Evolutionary conservation across 2,113 vertebrate genomes (phyloP).

Genomic region (Pteronura brasiliensis): DNA sequence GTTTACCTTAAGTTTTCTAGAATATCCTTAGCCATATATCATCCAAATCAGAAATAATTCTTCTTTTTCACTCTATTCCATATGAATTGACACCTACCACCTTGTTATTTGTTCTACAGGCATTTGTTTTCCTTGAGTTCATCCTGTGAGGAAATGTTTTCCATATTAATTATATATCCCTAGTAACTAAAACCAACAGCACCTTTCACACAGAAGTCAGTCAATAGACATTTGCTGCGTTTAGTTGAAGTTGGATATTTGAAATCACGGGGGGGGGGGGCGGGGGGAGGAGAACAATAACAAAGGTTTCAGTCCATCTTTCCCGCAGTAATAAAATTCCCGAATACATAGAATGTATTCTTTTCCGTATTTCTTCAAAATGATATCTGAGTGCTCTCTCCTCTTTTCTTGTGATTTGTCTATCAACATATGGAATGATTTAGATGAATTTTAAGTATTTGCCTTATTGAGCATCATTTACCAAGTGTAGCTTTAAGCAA

Average conservation of each 20-base stretch:
- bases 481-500: constrained; percentile 35
- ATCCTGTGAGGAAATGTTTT: background rate
- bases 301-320: background rate
- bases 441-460: background rate
- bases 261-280: background rate
- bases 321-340: background rate
- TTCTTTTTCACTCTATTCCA: background rate
- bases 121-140: background rate
- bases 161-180: background rate
- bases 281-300: accelerated
- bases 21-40: background rate
- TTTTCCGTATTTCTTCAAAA: background rate
- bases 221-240: background rate
- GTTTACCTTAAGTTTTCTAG: background rate
- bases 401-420: background rate
- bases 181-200: background rate
- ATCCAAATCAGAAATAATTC: background rate
- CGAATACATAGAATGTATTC: background rate
- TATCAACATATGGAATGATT: background rate
- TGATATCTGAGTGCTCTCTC: background rate
- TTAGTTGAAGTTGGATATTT: background rate
- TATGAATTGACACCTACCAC: background rate
- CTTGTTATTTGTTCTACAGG: background rate
- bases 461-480: background rate
- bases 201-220: background rate